Evolutionary conservation across 2,888 invertebrate genomes (phyloP).

Genomic region (Leucoma salicis): DNA sequence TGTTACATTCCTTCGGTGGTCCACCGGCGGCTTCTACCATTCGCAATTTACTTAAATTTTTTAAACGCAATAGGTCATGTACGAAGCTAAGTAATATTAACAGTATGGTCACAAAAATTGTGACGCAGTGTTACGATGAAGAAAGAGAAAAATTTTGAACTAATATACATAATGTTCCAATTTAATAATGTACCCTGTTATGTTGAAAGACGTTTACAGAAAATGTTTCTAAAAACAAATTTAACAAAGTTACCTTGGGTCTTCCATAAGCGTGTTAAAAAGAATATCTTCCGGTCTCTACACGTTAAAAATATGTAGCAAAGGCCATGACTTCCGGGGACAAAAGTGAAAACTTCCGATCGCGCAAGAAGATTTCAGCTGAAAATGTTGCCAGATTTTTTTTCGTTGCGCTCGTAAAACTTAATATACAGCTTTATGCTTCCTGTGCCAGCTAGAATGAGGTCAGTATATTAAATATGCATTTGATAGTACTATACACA

Average conservation of each 20-base stretch:
- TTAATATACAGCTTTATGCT: slow-evolving; percentile 25
- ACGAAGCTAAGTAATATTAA: too few species aligned
- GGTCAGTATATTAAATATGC: slow-evolving; percentile 5
- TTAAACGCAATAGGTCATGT: too few species aligned
- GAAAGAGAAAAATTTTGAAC: too few species aligned
- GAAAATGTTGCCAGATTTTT: slow-evolving; percentile 17
- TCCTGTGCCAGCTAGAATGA: slow-evolving; percentile 11
- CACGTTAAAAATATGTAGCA: neutral
- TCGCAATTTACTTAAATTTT: too few species aligned
- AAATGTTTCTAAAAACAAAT: neutral
- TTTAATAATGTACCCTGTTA: too few species aligned
- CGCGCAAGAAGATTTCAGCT: neutral
- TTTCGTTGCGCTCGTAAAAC: slow-evolving; percentile 22
- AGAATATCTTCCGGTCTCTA: neutral
- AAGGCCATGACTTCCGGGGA: neutral
- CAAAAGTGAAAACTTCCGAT: neutral
- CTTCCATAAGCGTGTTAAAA: neutral
- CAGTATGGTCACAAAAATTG: too few species aligned
- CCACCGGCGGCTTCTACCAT: too few species aligned
- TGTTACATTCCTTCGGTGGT: too few species aligned
- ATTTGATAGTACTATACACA: too few species aligned
- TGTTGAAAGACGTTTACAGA: too few species aligned
- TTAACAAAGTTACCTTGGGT: neutral
- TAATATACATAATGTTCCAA: too few species aligned
- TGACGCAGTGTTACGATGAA: too few species aligned